These are phyloP conservation scores for Diplolepis rosae DNA, from an alignment of 2,888 invertebrate species.

Conservation along the genomic window DNA sequence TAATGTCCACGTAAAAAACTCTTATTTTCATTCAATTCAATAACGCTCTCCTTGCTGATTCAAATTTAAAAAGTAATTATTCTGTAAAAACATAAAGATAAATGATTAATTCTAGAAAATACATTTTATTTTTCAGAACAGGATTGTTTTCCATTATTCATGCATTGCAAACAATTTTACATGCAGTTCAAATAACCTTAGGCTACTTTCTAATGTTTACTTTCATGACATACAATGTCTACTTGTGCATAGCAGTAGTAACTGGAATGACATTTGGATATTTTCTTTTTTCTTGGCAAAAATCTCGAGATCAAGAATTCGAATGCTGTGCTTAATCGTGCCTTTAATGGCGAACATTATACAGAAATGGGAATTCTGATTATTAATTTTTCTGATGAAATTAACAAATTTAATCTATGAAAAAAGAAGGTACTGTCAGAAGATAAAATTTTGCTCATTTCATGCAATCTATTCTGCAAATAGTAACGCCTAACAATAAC, in stretches of 20 bases:
- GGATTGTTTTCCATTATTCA: constrained; percentile 63
- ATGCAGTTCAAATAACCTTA: constrained; percentile 73
- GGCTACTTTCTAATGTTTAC: constrained; percentile 79
- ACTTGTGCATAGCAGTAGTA: constrained; percentile 76
- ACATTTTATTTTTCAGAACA: constrained; percentile 56
- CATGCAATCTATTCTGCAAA: no score
- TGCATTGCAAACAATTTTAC: constrained; percentile 61
- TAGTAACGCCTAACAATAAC: no score
- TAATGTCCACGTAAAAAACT: no score
- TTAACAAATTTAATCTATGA: background rate
- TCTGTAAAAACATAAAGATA: background rate
- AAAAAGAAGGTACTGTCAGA: no score
- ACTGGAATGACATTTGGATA: constrained; percentile 77
- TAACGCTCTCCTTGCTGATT: no score
- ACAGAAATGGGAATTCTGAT: background rate
- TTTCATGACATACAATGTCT: constrained; percentile 80
- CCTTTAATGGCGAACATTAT: background rate
- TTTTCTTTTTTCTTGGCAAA: constrained; percentile 65
- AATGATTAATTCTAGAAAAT: background rate
- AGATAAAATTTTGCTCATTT: no score
- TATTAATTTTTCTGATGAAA: background rate
- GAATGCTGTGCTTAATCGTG: constrained; percentile 3
- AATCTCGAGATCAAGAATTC: background rate
- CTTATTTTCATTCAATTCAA: no score
- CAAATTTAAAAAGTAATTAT: background rate